Base-by-base conservation (phyloP, 2,888 invertebrate species). In the Leistus spinibarbis region DNA sequence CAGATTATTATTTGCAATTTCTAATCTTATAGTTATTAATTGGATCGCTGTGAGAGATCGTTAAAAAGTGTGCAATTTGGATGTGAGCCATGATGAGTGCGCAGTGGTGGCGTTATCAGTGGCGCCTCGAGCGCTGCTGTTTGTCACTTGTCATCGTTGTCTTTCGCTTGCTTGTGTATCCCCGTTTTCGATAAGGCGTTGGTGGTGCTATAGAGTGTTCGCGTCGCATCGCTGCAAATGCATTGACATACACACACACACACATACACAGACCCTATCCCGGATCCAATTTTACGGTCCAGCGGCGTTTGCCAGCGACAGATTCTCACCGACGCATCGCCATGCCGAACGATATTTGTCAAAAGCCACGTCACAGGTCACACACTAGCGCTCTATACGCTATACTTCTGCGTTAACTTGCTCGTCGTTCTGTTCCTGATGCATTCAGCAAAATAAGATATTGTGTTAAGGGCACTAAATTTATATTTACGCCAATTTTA, bases 241-340 rank as follows among this genome's bases (percentile, higher is more conserved):
- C 60, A 60, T 60, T 20, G 60, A 60, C 60, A 20, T 7, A 60
- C 60, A 60, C 20, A 60, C 60, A 40, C 40, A 7, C 40, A 13
- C 4, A 40, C 40, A 3, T 2, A 40, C 7, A 5, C 10, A 27
- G 5, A 9, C 73, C 60, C 60, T 60, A 19, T 60, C 20, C 60
- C 60, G 60, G 73, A 73, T 73, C 73, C 73, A 73, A 73, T 73
- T 73, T 73, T 73, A 24, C 73, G 73, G 67, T 67, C 24, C 60
- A 57, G 56, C 66, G 72, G 19, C 72, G 20, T 19, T 40, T 27
- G 57, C 72, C 72, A 72, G 72, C 72, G 72, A 66, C 72, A 72
- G 72, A 72, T 72, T 72, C 72, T 54, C 72, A 72, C 72, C 72
- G 56, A 72, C 54, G 66, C 72, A 27, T 16, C 23, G 64, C 23